phyloP scores from a whole-genome alignment of 2,888 invertebrate species.

The Ophion ellenae region DNA sequence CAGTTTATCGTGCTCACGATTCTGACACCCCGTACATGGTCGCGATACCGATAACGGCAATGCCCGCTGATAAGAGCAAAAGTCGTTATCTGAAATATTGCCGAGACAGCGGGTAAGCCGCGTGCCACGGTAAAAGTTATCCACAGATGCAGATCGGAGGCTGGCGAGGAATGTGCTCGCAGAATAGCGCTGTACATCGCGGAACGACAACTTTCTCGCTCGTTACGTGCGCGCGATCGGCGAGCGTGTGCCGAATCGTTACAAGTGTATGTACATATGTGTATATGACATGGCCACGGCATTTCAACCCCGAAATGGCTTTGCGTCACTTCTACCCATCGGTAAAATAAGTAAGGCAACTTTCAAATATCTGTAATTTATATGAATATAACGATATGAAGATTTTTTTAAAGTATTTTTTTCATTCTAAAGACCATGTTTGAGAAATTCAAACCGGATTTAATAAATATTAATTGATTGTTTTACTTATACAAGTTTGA shows the following conservation, averaged over 20 bases:
- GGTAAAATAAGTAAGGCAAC: background rate
- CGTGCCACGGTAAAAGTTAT: background rate
- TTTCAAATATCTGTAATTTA: background rate
- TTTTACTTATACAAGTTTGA: too few relatives aligned
- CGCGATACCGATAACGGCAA: constrained; percentile 19
- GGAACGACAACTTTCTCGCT: constrained; percentile 73
- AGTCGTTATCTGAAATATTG: constrained; percentile 36
- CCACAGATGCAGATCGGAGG: background rate
- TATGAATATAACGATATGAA: background rate
- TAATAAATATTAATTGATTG: background rate
- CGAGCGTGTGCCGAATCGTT: constrained; percentile 34
- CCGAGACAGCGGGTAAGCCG: background rate
- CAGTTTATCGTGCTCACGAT: background rate
- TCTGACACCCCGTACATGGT: background rate
- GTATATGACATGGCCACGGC: background rate
- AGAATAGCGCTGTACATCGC: constrained; percentile 30
- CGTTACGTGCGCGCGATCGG: constrained; percentile 62
- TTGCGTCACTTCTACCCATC: background rate
- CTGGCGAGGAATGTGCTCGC: background rate
- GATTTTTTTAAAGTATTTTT: background rate
- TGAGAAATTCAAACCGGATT: too few relatives aligned
- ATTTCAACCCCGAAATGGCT: background rate
- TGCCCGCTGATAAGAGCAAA: constrained; percentile 47
- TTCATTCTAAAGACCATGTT: background rate
- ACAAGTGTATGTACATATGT: constrained; percentile 13